Evolutionary conservation across 2,888 invertebrate genomes (phyloP), one percentile per base, ranked within the genome.

Genomic region (Plusia festucae): DNA sequence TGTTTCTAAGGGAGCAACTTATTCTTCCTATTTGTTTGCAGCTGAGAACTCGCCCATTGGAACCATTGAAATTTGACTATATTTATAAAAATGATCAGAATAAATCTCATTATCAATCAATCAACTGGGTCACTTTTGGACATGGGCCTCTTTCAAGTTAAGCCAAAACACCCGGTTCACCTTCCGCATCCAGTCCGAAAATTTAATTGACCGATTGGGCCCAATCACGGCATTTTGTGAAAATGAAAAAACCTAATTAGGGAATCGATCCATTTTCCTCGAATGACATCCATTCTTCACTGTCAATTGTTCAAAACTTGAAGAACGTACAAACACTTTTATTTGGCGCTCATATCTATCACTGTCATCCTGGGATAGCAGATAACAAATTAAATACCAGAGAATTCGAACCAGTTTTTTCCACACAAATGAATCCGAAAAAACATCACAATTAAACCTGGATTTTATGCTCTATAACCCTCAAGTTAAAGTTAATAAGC

Each of bases 301-400:
- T 49, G 46, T 49, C 46, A 49, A 20, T 49, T 49, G 18, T 20
- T 49, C 46, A 49, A 49, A 49, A 49, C 46, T 49, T 20, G 18
- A 49, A 9, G 46, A 20, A 11, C 11, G 46, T 16, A 20, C 46
- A 49, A 49, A 49, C 46, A 49, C 46, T 20, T 49, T 49, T 49
- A 49, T 49, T 20, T 18, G 18, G 46, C 9, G 8, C 46, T 20
- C 18, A 49, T 49, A 49, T 49, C 20, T 49, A 20, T 49, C 46
- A 49, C 20, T 49, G 46, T 49, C 46, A 18, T 18, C 46, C 18
- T 0, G 18, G 46, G 18, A 6, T 9, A 46, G 11, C 20, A 9
- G 46, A 49, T 49, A 49, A 20, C 46, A 20, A 20, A 49, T 49
- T 49, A 49, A 18, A 49, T 18, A 20, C 46, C 20, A 20, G 20